Base-by-base conservation (phyloP, 2,113 vertebrate genomes). In the Plecotus auritus region DNA sequence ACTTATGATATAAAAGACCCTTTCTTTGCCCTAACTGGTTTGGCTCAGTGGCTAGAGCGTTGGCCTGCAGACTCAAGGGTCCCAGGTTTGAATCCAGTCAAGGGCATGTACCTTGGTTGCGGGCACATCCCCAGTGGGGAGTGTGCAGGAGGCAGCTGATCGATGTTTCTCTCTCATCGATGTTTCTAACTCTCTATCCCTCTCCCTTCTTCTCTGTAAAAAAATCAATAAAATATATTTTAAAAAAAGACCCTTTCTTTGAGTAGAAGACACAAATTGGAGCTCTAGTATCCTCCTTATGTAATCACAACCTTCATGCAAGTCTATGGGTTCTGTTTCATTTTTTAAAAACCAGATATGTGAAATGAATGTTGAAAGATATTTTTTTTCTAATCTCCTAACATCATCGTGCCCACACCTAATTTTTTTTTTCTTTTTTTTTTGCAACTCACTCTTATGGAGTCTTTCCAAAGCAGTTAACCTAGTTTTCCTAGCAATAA, bases 401-500 rank as follows among this genome's bases (percentile, higher is more conserved):
- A 67, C 3, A 4, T 92, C 69, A 59, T 81, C 26, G 59, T 91
- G 69, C 45, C 42, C 37, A 91, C 45, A 61, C 1, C 12, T 88
- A 17, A 17, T 61, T 54, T 72, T 20, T 84, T 69, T 90, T 76
- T 72, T 20, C 80, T 69, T 90, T 76, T 76, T 5, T 81, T 77
- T 40, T n/a, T 5, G 32, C 26, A 88, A 7, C 28, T 87, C 37
- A 0, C 32, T 64, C 45, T 87, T 54, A 91, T 30, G 59, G 61
- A 85, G 30, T 83, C 80, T 80, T 83, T 85, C 45, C 49, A 84
- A 78, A 37, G n/a, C 51, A 69, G 80, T 85, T 92, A 88, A 40
- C 92, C 93, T 95, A 78, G 66, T 95, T 96, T 94, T 85, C n/a
- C 10, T 32, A n/a, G 83, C 42, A 72, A 49, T 89, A 89, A 64